Base-by-base conservation (phyloP, 2,797 vertebrate species). In the Tolypeutes matacus region DNA sequence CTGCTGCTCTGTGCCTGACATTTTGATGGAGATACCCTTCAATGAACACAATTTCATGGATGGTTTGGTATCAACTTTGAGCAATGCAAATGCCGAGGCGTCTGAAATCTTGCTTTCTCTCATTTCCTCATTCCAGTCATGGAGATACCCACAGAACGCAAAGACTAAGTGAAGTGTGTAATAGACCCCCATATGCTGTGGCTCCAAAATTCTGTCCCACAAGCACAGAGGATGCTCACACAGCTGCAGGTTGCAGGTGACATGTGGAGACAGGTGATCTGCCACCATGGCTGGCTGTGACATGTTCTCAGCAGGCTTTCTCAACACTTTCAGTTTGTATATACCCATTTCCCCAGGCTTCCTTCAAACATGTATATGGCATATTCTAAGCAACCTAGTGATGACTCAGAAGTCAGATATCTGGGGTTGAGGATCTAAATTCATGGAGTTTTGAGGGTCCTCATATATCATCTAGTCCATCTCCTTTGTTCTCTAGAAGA, bases 1-100 rank as follows among this genome's bases (percentile, higher is more conserved):
- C 65, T 49, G 42, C 73, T 72, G 39, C 42, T 64, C 64, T 72
- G 39, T 2, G 25, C 49, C 11, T 49, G 85, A 92, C 58, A 60
- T 65, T 56, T 2, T 29, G 88, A 80, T 49, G 89, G 65, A 73
- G 78, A 93, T 1, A 20, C 56, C 82, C 80, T 82, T 93, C 70
- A 60, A 31, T 64, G 96, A 94, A 95, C 67, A 89, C 95, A 97
- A 84, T 96, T 96, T 96, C 97, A 96, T 18, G 83, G 88, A 77
- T 95, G 93, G 80, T 7, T 91, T 56, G 46, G 27, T 89, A 84
- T 89, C 92, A 86, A 8, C 95, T 94, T 85, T 92, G 95, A 96
- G 92, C 92, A 84, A 95, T 95, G 95, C 91, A 97, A 97, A 96
- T 88, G 62, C 75, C 1, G 25, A 92, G 82, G 42, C 86, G 3